A percentile compares a stretch with the other conserved stretches of the same genome.
Evolutionary conservation across 2,113 vertebrate genomes (phyloP).

Genomic region (Lophura nycthemera): DNA sequence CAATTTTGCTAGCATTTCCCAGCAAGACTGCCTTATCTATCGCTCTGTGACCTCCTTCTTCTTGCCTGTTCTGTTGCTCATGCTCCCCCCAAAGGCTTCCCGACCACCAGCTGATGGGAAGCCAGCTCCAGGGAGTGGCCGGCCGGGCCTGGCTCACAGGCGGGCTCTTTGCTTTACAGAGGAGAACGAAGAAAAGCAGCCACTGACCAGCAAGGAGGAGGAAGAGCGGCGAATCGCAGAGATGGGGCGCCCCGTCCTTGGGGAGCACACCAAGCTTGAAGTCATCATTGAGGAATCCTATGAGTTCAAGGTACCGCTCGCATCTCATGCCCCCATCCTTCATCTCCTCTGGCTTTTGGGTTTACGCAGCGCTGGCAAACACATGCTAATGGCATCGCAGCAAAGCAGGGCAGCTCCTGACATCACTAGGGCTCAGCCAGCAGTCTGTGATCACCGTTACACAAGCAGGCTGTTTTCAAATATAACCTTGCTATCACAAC

Average conservation of each 20-base stretch:
- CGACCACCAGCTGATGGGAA: background rate
- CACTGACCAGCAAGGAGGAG: slow-evolving; percentile 87
- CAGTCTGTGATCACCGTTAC: background rate
- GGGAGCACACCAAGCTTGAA: slow-evolving; percentile 90
- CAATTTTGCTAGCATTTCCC: background rate
- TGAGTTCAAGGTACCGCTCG: slow-evolving; percentile 90
- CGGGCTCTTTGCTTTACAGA: slow-evolving; percentile 77
- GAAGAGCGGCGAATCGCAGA: slow-evolving; percentile 91
- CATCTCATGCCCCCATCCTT: background rate
- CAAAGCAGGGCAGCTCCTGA: accelerated
- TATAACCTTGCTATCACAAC: background rate
- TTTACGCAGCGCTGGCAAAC: background rate
- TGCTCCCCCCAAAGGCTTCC: background rate
- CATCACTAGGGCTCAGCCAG: background rate
- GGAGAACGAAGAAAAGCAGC: slow-evolving; percentile 81
- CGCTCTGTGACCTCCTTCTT: background rate
- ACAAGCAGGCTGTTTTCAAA: background rate
- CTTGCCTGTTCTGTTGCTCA: slow-evolving; percentile 9
- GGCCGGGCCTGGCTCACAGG: background rate
- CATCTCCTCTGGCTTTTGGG: background rate
- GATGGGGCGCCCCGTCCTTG: slow-evolving; percentile 89
- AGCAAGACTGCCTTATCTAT: background rate
- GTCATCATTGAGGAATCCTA: slow-evolving; percentile 96
- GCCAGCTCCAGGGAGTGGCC: background rate
- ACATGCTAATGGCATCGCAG: background rate